Base-by-base conservation (phyloP, 2,888 invertebrate genomes). In the Malacosoma neustria region DNA sequence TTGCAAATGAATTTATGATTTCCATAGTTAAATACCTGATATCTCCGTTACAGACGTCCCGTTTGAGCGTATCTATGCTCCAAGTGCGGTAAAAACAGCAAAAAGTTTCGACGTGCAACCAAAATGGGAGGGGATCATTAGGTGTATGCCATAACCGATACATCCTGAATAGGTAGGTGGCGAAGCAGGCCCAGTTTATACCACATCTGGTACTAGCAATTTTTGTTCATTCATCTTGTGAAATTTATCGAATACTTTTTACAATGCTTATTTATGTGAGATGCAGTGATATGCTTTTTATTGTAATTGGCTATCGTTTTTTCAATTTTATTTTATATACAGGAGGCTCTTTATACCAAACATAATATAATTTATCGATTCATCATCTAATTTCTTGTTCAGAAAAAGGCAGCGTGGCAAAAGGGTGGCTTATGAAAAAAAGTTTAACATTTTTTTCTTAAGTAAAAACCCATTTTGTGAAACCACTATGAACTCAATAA, bases 81-180 rank as follows among this genome's bases (percentile, higher is more conserved):
- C 59, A 59, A 49, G 54, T 49, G 63, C 68, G 79, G 79, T 77
- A 79, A 82, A 63, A 57, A 42, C 45, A 35, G 64, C 57, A 84
- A 82, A 80, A 82, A 84, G 64, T 62, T 65, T 69, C 68, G 67
- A 66, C 61, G 68, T 69, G 65, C 57, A 49, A 52, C 77, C 79
- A 70, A 73, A 76, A 51, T 60, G 60, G 77, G 81, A 69, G 60
- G 57, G 69, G 64, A 77, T 82, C 85, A 82, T 85, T 85, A 84
- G 84, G 79, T 63, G 72, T 72, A 65, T 61, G 67, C 82, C 85
- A 81, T 84, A 84, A 77, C 63, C 60, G 74, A 71, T 60, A 69
- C 73, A 80, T 82, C 85, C 81, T 81, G 76, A 80, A 81, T 73
- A 75, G 75, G 80, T 68, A 72, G 77, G 79, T 73, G 74, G 71